These are phyloP conservation scores for Torymus texanus DNA, from an alignment of 2,888 invertebrate genomes.

Conservation along the genomic window DNA sequence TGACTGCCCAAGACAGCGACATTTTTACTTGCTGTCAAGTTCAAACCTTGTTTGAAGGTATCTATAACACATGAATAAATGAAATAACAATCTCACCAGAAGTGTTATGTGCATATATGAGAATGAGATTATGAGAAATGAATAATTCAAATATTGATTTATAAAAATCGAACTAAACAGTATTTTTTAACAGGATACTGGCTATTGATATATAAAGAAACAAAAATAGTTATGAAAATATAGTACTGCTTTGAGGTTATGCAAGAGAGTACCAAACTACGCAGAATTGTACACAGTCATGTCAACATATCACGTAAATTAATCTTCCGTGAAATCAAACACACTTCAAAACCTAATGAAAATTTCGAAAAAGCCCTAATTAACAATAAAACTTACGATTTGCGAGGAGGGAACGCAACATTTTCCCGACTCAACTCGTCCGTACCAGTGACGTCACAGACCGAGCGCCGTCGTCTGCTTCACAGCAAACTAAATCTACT, in stretches of 20 bases:
- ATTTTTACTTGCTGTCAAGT: conserved; percentile 45
- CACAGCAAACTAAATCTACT: not conserved
- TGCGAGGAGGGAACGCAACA: conserved; percentile 68
- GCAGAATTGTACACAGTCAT: not conserved
- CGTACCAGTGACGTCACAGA: conserved; percentile 53
- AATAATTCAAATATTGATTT: too few relatives aligned
- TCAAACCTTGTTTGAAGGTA: conserved; percentile 45
- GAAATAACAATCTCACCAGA: too few relatives aligned
- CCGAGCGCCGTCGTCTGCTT: conserved; percentile 19
- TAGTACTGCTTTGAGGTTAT: conserved; percentile 46
- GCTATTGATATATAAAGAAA: not conserved
- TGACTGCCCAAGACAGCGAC: conserved; percentile 20
- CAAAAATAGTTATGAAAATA: conserved; percentile 20
- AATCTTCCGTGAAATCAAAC: not conserved
- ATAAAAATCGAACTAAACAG: too few relatives aligned
- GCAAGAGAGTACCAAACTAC: conserved; percentile 20
- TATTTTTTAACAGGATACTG: too few relatives aligned
- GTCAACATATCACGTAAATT: not conserved
- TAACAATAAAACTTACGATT: conserved; percentile 65
- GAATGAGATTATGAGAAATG: too few relatives aligned
- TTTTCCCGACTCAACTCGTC: conserved; percentile 57
- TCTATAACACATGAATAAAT: conserved; percentile 43
- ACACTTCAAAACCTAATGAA: not conserved
- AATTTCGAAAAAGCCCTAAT: not conserved
- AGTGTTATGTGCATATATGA: too few relatives aligned